Percentiles rank a stretch among this genome's conserved stretches.
These are phyloP conservation scores for Trichonephila inaurata DNA, from an alignment of 1,140 invertebrate genomes.

Conservation along the genomic window DNA sequence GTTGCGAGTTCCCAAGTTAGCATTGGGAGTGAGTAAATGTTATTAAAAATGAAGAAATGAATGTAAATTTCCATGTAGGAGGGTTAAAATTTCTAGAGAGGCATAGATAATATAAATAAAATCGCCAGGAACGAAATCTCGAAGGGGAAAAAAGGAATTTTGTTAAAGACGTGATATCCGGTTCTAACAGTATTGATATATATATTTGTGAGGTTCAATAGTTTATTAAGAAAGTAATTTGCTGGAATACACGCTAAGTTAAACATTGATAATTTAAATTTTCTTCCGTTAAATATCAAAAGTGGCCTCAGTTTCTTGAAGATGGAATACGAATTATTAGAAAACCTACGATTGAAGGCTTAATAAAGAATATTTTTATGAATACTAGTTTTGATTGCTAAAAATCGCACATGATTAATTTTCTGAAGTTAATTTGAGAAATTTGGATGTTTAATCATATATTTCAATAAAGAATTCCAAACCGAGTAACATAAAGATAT, in stretches of 20 bases:
- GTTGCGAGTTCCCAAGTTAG: neutral
- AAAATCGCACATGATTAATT: too few relatives aligned
- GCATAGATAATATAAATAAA: slow-evolving; percentile 3
- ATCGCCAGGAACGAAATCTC: neutral
- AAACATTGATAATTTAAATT: neutral
- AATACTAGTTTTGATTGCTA: neutral
- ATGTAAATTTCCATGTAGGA: neutral
- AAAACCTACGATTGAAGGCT: neutral
- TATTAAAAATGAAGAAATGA: neutral
- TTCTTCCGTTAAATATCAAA: neutral
- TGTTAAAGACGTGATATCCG: neutral
- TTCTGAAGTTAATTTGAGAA: too few relatives aligned
- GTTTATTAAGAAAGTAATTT: neutral
- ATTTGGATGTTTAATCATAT: too few relatives aligned
- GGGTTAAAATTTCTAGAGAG: neutral
- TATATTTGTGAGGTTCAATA: neutral
- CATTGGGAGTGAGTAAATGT: neutral
- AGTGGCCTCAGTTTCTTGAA: neutral
- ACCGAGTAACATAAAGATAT: too few relatives aligned
- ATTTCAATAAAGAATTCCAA: too few relatives aligned
- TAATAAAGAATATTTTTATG: neutral
- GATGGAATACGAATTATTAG: neutral
- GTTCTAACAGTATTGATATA: neutral
- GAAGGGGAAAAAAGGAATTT: neutral
- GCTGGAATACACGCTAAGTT: neutral